Base-by-base conservation (phyloP, 2,113 vertebrate species). In the Aythya baeri region DNA sequence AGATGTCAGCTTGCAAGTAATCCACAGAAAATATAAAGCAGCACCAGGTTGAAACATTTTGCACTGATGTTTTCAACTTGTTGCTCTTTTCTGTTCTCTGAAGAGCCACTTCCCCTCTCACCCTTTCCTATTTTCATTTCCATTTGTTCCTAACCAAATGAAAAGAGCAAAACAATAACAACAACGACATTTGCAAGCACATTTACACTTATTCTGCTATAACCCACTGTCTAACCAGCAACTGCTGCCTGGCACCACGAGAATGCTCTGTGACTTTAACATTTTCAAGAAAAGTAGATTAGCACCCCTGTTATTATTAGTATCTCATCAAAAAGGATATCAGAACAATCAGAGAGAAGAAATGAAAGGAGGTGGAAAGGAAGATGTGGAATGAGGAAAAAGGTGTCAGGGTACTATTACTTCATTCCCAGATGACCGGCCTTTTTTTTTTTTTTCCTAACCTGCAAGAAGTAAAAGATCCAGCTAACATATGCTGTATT, bases 11-110 rank as follows among this genome's bases (percentile, higher is more conserved):
- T 11, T 57, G 50, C 4, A 10, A 65, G 17, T 38, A 59, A 61
- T 49, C 44, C 61, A 57, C 12, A 25, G 0, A 0, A 41, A 61
- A 46, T 9, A 26, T 11, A 12, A 46, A 71, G 23, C 13, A n/a
- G 9, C 68, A 54, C 7, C 58, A 43, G 7, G 12, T 3, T 75
- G n/a, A 18, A 87, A 38, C 2, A 22, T 23, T 72, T 55, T 72
- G 6, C 32, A 20, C 22, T 26, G 25, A 17, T 34, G 9, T 79
- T 68, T 95, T 91, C 34, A 29, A 8, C 23, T 11, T 7, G 6
- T 43, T 79, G 50, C 3, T 55, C 23, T 78, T 63, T 68, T 71
- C 36, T 58, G 15, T 34, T 59, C 41, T 72, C 25, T 67, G 15
- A 81, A 81, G 5, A 75, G 46, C 9, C 10, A 7, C 25, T 79